phyloP scores from a whole-genome alignment of 2,113 vertebrate genomes.

The Chaenocephalus aceratus region DNA sequence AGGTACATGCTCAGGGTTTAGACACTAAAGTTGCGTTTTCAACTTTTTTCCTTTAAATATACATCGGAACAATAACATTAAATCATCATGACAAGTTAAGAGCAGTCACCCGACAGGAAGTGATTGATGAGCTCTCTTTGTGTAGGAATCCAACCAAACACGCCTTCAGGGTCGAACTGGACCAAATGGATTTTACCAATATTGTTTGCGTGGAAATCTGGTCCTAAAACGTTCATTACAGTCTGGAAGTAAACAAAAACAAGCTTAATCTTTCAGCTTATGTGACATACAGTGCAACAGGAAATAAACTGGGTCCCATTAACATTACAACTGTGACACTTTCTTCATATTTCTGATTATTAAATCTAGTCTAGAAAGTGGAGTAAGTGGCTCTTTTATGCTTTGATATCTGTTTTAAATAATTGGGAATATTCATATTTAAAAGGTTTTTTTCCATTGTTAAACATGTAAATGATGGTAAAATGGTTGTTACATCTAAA shows the following conservation, averaged over 20 bases:
- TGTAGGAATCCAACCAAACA: constrained; percentile 89
- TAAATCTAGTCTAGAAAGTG: neutral
- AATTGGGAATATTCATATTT: neutral
- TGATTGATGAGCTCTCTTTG: constrained; percentile 76
- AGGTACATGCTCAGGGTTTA: neutral
- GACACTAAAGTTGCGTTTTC: neutral
- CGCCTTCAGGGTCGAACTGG: constrained; percentile 85
- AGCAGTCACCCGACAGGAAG: constrained; percentile 85
- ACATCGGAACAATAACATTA: neutral
- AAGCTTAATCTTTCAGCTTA: neutral
- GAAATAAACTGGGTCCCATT: no score
- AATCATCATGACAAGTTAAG: neutral
- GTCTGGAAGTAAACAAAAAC: constrained; percentile 77
- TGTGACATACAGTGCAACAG: no score
- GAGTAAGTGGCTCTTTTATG: neutral
- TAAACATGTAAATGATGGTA: neutral
- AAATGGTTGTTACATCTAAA: neutral
- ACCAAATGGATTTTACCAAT: constrained; percentile 86
- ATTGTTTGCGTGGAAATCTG: constrained; percentile 82
- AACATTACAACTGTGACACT: no score
- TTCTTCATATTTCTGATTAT: neutral
- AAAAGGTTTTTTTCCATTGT: neutral
- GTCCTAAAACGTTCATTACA: constrained; percentile 85
- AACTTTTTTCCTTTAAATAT: neutral
- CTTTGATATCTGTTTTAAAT: neutral